Percentiles rank a stretch among this genome's conserved stretches.
Evolutionary conservation across 2,113 vertebrate genomes (phyloP).

Genomic region (Lophotis ruficrista): DNA sequence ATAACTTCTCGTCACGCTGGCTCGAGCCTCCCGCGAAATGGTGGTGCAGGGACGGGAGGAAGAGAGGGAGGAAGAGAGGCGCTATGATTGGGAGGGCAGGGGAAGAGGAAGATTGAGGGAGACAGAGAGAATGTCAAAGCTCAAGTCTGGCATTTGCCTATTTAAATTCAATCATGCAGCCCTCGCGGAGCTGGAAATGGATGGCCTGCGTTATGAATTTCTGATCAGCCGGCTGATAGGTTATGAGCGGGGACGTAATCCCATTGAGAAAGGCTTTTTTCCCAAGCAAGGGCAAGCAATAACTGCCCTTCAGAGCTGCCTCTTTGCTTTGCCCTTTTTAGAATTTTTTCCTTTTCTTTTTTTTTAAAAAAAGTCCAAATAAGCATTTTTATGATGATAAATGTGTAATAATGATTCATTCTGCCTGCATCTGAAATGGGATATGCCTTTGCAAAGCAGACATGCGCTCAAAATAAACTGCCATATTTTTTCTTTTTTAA

Average conservation of each 20-base stretch:
- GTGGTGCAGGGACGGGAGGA: slow-evolving; percentile 48
- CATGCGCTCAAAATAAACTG: slow-evolving; percentile 49
- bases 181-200: slow-evolving; percentile 76
- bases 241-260: slow-evolving; percentile 78
- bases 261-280: slow-evolving; percentile 78
- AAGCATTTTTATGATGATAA: slow-evolving; percentile 76
- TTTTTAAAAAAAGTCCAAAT: slow-evolving; percentile 67
- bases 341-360: slow-evolving; percentile 26
- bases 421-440: slow-evolving; percentile 44
- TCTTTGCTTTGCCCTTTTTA: slow-evolving; percentile 71
- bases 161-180: slow-evolving; percentile 87
- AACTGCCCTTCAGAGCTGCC: slow-evolving; percentile 75
- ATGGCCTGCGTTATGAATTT: slow-evolving; percentile 83
- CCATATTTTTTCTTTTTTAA: slow-evolving; percentile 59
- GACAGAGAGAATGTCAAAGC: slow-evolving; percentile 77
- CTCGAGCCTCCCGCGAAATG: slow-evolving; percentile 67
- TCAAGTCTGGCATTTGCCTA: slow-evolving; percentile 85
- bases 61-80: slow-evolving; percentile 37
- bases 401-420: slow-evolving; percentile 61
- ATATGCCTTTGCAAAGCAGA: slow-evolving; percentile 57
- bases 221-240: slow-evolving; percentile 83
- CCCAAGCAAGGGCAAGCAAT: slow-evolving; percentile 76
- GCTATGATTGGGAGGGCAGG: slow-evolving; percentile 48
- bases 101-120: slow-evolving; percentile 69
- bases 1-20: slow-evolving; percentile 37